Conservation (phyloP, 2,113 vertebrate genomes). For the Poeciliopsis prolifica region DNA sequence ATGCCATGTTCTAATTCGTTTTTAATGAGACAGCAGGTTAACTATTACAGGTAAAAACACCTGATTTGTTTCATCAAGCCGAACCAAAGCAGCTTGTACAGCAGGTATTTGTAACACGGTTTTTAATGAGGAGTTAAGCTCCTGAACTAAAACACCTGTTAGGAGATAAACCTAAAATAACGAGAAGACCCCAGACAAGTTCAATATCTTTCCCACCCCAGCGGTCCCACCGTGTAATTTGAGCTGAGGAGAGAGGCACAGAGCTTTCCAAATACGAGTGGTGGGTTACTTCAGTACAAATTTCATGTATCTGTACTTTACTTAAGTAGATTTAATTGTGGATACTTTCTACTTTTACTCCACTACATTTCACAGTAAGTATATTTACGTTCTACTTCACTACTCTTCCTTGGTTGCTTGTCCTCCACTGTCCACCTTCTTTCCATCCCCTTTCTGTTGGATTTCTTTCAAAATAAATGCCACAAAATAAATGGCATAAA, state of each 20-base stretch:
- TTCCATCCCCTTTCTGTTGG: no score
- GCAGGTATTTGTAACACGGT: neutral
- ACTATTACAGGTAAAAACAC: neutral
- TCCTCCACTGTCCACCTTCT: no score
- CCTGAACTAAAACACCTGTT: neutral
- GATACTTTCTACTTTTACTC: no score
- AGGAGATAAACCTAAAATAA: neutral
- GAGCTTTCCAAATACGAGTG: neutral
- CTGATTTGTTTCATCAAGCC: neutral
- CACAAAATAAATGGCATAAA: no score
- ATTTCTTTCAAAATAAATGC: no score
- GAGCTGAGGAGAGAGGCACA: neutral
- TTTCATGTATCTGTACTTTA: no score
- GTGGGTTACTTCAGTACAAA: no score
- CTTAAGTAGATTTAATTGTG: no score
- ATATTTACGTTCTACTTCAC: no score
- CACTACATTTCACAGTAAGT: no score
- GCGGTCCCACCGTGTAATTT: neutral
- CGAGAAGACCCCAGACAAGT: neutral
- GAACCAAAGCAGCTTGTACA: neutral
- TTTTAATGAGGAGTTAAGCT: neutral
- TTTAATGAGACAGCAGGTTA: neutral
- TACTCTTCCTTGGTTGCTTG: no score
- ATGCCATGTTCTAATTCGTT: neutral
- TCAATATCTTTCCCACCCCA: neutral